Conservation (phyloP, 2,797 vertebrate species). For the Tympanoctomys barrerae region DNA sequence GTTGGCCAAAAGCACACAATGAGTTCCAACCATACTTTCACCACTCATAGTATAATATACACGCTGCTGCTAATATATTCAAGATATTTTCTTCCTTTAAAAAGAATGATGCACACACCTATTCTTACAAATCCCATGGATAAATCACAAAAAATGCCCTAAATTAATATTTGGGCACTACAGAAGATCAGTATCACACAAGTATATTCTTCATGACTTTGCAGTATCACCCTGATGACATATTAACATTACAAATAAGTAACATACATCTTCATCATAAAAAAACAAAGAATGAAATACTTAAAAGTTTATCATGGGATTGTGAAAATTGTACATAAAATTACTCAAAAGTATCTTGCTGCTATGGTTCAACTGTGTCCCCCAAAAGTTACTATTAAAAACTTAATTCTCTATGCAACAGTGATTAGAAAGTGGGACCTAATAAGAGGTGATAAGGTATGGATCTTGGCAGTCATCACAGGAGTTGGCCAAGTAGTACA, state of each 20-base stretch:
- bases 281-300: background rate
- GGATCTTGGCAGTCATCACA: background rate
- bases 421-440: background rate
- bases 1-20: background rate
- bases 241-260: background rate
- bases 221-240: background rate
- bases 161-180: background rate
- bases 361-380: background rate
- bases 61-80: background rate
- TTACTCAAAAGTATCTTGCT: conserved; percentile 18
- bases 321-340: conserved; percentile 16
- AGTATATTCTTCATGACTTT: background rate
- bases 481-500: background rate
- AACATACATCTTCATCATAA: conserved; percentile 7
- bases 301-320: background rate
- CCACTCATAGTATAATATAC: background rate
- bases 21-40: background rate
- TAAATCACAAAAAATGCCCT: conserved; percentile 7
- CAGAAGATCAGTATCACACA: background rate
- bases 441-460: background rate
- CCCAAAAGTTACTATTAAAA: background rate
- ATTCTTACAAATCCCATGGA: background rate
- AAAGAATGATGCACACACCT: conserved; percentile 20
- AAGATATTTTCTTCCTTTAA: conserved; percentile 29
- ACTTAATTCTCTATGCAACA: background rate